These are phyloP conservation scores for Actenoides hombroni DNA, from an alignment of 2,113 vertebrate genomes.

Conservation along the genomic window DNA sequence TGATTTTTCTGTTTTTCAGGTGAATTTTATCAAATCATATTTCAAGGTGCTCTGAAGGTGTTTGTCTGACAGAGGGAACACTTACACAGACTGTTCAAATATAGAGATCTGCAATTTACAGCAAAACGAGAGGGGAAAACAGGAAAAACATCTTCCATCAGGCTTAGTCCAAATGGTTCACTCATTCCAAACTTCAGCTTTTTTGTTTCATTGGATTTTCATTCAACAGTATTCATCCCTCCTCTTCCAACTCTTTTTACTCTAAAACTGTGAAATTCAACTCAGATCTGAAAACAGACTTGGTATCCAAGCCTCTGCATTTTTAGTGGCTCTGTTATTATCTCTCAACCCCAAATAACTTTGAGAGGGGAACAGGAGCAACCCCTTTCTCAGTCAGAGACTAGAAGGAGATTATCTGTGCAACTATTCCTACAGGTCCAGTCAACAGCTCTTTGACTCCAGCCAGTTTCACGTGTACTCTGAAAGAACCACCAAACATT, in stretches of 20 bases:
- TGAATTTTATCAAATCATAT: neutral
- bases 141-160: neutral
- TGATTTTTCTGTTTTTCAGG: neutral
- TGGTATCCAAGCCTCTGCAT: neutral
- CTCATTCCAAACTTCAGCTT: neutral
- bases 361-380: neutral
- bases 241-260: neutral
- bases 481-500: neutral
- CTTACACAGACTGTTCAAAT: neutral
- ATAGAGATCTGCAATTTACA: neutral
- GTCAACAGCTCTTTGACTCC: neutral
- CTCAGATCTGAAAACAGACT: neutral
- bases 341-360: neutral
- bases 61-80: neutral
- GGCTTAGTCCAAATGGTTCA: neutral
- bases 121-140: neutral
- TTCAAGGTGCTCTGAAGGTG: neutral
- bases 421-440: neutral
- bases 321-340: neutral
- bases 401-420: neutral
- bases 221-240: neutral
- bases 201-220: neutral
- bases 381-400: neutral
- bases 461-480: neutral
- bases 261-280: neutral